Percentiles rank a stretch among this genome's conserved stretches.
Evolutionary conservation across 2,888 invertebrate species (phyloP).

Genomic region (Argyra leucocephala): DNA sequence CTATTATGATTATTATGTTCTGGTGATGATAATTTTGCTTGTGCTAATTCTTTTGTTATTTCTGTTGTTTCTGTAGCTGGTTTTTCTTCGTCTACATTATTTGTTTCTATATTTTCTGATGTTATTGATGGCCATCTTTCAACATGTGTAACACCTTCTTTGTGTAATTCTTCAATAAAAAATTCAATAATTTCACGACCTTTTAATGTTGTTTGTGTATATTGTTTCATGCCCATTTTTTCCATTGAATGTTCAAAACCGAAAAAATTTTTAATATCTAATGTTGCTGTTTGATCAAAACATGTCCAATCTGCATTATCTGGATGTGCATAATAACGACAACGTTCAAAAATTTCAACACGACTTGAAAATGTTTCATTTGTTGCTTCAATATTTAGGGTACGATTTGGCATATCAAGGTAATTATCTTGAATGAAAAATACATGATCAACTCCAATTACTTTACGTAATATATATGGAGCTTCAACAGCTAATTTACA

Average conservation of each 20-base stretch:
- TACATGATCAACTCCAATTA: conserved; percentile 85
- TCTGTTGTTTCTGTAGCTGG: not conserved
- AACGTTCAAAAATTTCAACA: conserved; percentile 78
- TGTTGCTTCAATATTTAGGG: conserved; percentile 78
- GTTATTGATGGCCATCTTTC: conserved; percentile 41
- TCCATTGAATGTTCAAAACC: conserved; percentile 90
- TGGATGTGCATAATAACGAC: conserved; percentile 62
- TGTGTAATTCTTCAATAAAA: conserved; percentile 68
- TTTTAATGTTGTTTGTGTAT: conserved; percentile 51
- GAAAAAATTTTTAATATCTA: conserved; percentile 91
- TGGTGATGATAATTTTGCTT: not conserved
- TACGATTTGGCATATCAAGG: conserved; percentile 65
- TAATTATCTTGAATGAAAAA: conserved; percentile 85
- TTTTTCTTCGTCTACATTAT: not conserved
- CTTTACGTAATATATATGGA: conserved; percentile 87
- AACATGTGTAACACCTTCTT: conserved; percentile 55
- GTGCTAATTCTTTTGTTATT: not conserved
- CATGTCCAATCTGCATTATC: conserved; percentile 93
- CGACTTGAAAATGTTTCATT: conserved; percentile 84
- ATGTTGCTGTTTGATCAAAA: conserved; percentile 83
- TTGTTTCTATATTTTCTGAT: conserved; percentile 15
- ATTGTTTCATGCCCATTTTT: conserved; percentile 93
- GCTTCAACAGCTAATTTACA: conserved; percentile 88
- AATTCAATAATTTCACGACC: conserved; percentile 90
- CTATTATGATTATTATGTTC: not conserved